Base-by-base conservation (phyloP, 35 echinoderm and acorn worm species). In the Nesometra sesokonis region DNA sequence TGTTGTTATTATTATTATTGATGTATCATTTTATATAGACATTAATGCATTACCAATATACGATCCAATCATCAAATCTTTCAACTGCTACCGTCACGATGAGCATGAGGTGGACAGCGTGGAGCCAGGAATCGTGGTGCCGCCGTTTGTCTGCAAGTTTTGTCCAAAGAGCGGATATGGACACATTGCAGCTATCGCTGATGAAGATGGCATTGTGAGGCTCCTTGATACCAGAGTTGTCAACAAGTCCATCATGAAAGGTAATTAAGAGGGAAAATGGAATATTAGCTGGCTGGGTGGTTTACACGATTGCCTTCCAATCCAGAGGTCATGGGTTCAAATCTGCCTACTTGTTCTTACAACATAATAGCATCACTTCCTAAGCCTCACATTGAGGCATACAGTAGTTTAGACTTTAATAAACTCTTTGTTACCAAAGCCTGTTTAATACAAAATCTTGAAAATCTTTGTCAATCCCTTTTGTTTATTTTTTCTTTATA, bases 151-250 rank as follows among this genome's bases (percentile, higher is more conserved):
- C 29, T 92, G 96, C 78, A 80, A 88, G 46, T 88, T 94, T 85
- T 84, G 84, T 33, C 87, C 57, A 76, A 82, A 47, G 47, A 37
- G 82, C 36, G 37, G 77, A 11, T 90, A 39, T 47, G 32, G 32
- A 77, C 85, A 93, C 82, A 83, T 92, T 34, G 82, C 94, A 29
- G 96, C 96, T 77, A 79, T 85, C 81, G 92, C 93, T 35, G 96
- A 99, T 99, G 96, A 99, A 88, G 96, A 99, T 94, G 96, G 96
- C 15, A 33, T 83, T 34, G 86, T 99, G 21, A 81, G 85, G 13
- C 85, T 99, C 32, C 87, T 90, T 94, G 88, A 99, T 86, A 92
- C 96, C 5, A 83, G 37, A 1, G 1, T 83, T 15, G 81, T 29
- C 13, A 23, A 83, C 4, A 30, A 30, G 9, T 35, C 81, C 19